Evolutionary conservation across 2,797 vertebrate genomes (phyloP), one percentile per base, ranked within the genome.

Genomic region (Rhadinocentrus ornatus): DNA sequence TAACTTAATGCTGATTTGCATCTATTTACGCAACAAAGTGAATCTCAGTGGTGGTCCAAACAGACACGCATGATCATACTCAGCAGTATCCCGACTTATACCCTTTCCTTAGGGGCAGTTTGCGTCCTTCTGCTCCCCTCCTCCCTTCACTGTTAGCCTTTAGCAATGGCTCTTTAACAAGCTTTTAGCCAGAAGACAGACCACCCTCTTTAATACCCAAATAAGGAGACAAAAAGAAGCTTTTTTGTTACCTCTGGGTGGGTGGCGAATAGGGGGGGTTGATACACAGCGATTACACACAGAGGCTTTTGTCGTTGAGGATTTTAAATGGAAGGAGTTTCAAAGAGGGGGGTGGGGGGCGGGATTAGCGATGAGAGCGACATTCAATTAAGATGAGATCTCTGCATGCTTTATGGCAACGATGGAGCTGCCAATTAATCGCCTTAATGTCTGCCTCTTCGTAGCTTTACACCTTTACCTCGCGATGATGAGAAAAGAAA

Each of bases 371-470:
- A 79, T 71, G 85, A 88, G 86, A 89, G 91, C 86, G 87, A 92
- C 92, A 92, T 92, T 93, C 90, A 92, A 93, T 93, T 93, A 92
- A 93, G 93, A 94, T 93, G 88, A 80, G 85, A 92, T 93, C 91
- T 90, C 53, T 50, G 69, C 35, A 32, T 20, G 76, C 86, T 78
- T 37, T 29, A 35, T 55, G 62, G 53, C 63, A n/a, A 53, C 82
- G 82, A 59, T 4, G 67, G 77, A 78, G 85, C 88, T 87, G 83
- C 88, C 93, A 91, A 92, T 92, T 93, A 92, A 93, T 91, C 87
- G 89, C 86, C 89, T 86, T 91, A 91, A 91, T 91, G 91, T 90
- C 86, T 87, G 78, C 84, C 20, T 81, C 71, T 44, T 61, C 24
- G 3, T 67, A 18, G 69, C 77, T 85, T 73, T 67, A 81, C 89